Percentiles rank a stretch among this genome's conserved stretches.
Conservation (phyloP, 2,888 invertebrate species). For the Herminia tarsipennalis region DNA sequence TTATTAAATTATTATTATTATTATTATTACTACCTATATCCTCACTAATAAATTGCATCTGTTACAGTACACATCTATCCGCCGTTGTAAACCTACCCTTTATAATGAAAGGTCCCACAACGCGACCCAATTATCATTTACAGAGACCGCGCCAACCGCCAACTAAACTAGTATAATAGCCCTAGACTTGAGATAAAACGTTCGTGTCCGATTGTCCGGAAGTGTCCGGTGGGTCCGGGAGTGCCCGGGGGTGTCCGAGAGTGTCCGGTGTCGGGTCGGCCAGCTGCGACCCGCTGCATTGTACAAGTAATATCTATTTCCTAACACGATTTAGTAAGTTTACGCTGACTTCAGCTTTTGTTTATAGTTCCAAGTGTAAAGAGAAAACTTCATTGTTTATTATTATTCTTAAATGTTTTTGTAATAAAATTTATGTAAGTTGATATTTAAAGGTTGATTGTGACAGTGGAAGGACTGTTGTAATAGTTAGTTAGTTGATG, state of each 20-base stretch:
- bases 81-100: too few species aligned
- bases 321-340: neutral
- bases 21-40: too few species aligned
- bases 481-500: too few species aligned
- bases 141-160: neutral
- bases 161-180: constrained; percentile 3
- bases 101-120: too few species aligned
- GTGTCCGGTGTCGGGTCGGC: constrained; percentile 1
- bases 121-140: neutral
- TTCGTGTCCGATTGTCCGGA: neutral
- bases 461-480: too few species aligned
- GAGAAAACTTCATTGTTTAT: neutral
- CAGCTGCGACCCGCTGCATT: constrained; percentile 5
- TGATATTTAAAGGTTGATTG: too few species aligned
- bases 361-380: neutral
- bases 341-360: constrained; percentile 1
- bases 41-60: too few species aligned
- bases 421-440: too few species aligned
- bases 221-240: neutral
- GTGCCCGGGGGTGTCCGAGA: neutral
- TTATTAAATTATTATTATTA: too few species aligned
- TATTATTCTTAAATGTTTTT: too few species aligned
- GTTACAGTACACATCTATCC: too few species aligned
- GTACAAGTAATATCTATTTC: neutral
- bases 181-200: constrained; percentile 1